Conservation (phyloP, 2,888 invertebrate species). For the Charanyca ferruginea region DNA sequence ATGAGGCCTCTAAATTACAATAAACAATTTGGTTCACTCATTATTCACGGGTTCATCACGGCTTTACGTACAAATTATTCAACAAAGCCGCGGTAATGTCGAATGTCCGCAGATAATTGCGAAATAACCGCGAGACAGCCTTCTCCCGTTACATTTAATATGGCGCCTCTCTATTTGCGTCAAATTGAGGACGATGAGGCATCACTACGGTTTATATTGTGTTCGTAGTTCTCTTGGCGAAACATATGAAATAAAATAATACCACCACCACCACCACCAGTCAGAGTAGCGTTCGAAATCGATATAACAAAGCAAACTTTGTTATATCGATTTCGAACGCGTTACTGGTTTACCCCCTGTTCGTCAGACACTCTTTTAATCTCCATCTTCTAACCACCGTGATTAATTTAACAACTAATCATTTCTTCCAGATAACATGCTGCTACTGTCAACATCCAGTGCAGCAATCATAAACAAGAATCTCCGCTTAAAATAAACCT, state of each 20-base stretch:
- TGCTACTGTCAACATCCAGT: conserved; percentile 64
- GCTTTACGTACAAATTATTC: conserved; percentile 86
- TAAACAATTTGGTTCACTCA: conserved; percentile 88
- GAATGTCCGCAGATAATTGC: conserved; percentile 88
- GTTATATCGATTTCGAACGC: no score
- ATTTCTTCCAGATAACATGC: conserved; percentile 81
- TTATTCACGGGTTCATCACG: conserved; percentile 87
- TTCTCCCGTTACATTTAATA: conserved; percentile 85
- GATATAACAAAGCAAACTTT: no score
- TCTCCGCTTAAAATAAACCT: conserved; percentile 60
- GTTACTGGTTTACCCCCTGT: neutral
- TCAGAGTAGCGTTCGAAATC: no score
- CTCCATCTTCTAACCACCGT: neutral
- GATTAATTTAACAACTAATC: conserved; percentile 19
- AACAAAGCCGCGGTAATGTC: conserved; percentile 86
- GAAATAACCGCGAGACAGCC: conserved; percentile 86
- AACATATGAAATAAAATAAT: neutral
- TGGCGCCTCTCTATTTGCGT: conserved; percentile 82
- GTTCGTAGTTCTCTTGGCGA: conserved; percentile 46
- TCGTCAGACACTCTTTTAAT: neutral
- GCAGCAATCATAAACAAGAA: conserved; percentile 61
- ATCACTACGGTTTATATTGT: conserved; percentile 64
- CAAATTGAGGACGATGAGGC: conserved; percentile 75
- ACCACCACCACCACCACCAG: no score
- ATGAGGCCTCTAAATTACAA: conserved; percentile 87